phyloP scores from a whole-genome alignment of 1,140 invertebrate genomes.

The Dermatophagoides farinae region DNA sequence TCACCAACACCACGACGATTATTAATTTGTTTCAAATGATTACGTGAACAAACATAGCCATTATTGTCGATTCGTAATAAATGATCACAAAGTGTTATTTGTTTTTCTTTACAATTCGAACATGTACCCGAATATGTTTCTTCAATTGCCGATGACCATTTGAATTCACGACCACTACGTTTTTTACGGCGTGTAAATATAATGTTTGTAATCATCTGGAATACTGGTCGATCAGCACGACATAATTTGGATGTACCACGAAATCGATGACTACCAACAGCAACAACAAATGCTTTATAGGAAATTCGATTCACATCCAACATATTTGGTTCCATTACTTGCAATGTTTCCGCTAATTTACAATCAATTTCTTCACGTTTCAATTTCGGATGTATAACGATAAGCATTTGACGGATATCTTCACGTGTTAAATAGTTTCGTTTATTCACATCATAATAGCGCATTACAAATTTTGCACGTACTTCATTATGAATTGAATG shows the following conservation, averaged over 20 bases:
- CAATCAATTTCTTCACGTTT: background rate
- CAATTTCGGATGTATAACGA: background rate
- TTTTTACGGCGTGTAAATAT: too few species aligned
- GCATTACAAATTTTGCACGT: constrained; percentile 35
- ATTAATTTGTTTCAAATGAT: background rate
- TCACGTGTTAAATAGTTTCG: constrained; percentile 24
- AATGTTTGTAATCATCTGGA: background rate
- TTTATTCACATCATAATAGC: constrained; percentile 30
- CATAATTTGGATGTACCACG: constrained; percentile 34
- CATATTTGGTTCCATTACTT: background rate
- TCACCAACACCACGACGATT: too few species aligned
- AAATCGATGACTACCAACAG: constrained; percentile 34
- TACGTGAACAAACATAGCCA: background rate
- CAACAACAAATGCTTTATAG: constrained; percentile 30
- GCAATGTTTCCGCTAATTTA: background rate
- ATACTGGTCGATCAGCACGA: constrained; percentile 19
- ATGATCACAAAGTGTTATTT: background rate
- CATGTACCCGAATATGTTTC: too few species aligned
- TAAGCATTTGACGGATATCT: background rate
- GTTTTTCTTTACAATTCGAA: too few species aligned
- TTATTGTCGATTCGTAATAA: background rate
- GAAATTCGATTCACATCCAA: constrained; percentile 18
- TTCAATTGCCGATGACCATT: too few species aligned
- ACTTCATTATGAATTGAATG: constrained; percentile 29
- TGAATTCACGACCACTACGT: too few species aligned